These are phyloP conservation scores for Toxotes jaculatrix DNA, from an alignment of 2,113 vertebrate species.

Conservation along the genomic window DNA sequence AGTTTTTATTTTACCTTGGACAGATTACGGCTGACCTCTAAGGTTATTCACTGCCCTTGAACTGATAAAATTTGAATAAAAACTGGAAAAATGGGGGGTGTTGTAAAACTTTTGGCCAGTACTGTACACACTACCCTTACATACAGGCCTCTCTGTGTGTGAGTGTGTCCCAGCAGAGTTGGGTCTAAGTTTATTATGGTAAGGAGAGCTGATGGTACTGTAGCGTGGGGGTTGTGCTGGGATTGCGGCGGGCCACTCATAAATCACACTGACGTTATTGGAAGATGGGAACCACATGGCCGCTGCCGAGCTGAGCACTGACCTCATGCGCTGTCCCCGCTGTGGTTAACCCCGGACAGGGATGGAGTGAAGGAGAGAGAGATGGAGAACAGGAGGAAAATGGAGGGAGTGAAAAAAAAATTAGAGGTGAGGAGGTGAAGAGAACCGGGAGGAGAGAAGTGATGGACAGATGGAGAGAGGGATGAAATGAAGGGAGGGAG, in stretches of 20 bases:
- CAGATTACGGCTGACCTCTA: no score
- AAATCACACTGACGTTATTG: slow-evolving; percentile 86
- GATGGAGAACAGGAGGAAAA: slow-evolving; percentile 23
- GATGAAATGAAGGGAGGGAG: slow-evolving; percentile 9
- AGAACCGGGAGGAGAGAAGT: slow-evolving; percentile 17
- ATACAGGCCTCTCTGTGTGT: slow-evolving; percentile 52
- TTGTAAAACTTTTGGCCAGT: no score
- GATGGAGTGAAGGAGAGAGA: slow-evolving; percentile 33
- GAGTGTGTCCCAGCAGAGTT: slow-evolving; percentile 61
- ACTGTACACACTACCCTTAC: background rate
- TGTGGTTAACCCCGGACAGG: slow-evolving; percentile 78
- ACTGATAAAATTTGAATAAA: no score
- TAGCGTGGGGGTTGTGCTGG: slow-evolving; percentile 66
- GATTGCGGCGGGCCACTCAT: slow-evolving; percentile 79
- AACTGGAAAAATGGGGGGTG: no score
- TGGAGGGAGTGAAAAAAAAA: slow-evolving; percentile 5
- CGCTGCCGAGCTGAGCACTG: slow-evolving; percentile 73
- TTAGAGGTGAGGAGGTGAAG: background rate
- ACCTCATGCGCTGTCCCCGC: slow-evolving; percentile 82
- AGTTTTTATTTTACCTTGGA: no score
- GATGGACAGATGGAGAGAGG: slow-evolving; percentile 33
- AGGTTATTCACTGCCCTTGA: no score
- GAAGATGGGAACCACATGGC: slow-evolving; percentile 87
- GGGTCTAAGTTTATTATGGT: slow-evolving; percentile 80
- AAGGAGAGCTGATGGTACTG: slow-evolving; percentile 73